A percentile compares a stretch with the other conserved stretches of the same genome.
These are phyloP conservation scores for Mimachlamys varia DNA, from an alignment of 2,888 invertebrate genomes.

Conservation along the genomic window DNA sequence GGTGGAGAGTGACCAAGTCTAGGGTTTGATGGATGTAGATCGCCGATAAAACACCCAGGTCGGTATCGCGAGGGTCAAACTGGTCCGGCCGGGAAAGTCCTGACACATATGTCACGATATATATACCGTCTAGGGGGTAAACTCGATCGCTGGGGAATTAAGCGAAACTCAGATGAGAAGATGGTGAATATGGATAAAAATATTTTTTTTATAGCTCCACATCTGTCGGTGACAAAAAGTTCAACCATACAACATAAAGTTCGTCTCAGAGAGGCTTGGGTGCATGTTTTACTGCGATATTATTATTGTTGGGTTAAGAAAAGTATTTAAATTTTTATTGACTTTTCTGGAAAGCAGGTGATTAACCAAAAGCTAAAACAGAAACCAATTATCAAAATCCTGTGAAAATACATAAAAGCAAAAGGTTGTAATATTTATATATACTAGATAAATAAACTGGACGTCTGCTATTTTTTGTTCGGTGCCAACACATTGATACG, in stretches of 20 bases:
- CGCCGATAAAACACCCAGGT: background rate
- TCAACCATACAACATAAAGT: background rate
- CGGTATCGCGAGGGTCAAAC: background rate
- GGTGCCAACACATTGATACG: no score
- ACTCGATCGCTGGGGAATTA: background rate
- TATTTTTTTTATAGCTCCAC: background rate
- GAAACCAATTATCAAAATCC: no score
- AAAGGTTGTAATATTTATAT: no score
- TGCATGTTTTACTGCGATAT: background rate
- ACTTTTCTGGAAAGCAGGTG: background rate
- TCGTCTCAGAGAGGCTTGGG: background rate
- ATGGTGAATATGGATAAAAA: background rate
- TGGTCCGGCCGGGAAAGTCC: background rate
- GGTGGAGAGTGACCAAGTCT: slow-evolving; percentile 2
- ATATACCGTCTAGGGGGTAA: background rate
- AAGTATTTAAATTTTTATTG: no score
- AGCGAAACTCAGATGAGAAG: background rate
- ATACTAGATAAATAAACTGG: no score
- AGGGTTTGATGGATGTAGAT: slow-evolving; percentile 2
- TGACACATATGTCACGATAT: slow-evolving; percentile 18
- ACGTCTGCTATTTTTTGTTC: no score
- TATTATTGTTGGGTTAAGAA: no score
- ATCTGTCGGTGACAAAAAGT: background rate
- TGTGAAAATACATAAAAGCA: no score
- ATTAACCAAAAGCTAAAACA: no score